A percentile compares a stretch with the other conserved stretches of the same genome.
Conservation (phyloP, 2,113 vertebrate genomes). For the Zosterops lateralis region DNA sequence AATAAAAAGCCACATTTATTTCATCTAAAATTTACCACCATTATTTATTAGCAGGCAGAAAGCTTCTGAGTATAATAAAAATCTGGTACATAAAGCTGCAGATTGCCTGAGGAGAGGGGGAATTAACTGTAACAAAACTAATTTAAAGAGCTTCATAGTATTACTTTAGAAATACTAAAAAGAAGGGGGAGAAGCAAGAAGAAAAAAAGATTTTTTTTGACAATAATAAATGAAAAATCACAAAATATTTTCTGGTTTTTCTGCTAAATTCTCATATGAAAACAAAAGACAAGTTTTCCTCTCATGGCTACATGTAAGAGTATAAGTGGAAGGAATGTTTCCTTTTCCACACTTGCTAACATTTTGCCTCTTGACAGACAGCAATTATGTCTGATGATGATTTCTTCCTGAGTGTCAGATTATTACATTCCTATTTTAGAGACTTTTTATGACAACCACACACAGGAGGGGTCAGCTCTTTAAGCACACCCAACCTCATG, state of each 20-base stretch:
- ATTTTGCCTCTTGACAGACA: background rate
- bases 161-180: background rate
- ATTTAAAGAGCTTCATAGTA: background rate
- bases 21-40: background rate
- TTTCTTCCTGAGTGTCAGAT: background rate
- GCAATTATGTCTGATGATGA: background rate
- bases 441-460: background rate
- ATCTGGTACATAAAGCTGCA: background rate
- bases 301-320: background rate
- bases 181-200: background rate
- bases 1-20: slow-evolving; percentile 14
- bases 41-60: slow-evolving; percentile 59
- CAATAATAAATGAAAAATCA: background rate
- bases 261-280: background rate
- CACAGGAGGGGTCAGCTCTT: background rate
- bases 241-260: background rate
- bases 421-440: background rate
- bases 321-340: background rate
- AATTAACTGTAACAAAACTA: slow-evolving; percentile 35
- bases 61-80: slow-evolving; percentile 45
- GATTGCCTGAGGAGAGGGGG: background rate
- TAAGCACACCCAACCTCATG: background rate
- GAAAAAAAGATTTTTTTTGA: background rate
- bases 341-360: background rate
- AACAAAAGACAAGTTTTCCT: background rate